A percentile compares a stretch with the other conserved stretches of the same genome.
Evolutionary conservation across 2,113 vertebrate genomes (phyloP).

Genomic region (Rhagologus leucostigma): DNA sequence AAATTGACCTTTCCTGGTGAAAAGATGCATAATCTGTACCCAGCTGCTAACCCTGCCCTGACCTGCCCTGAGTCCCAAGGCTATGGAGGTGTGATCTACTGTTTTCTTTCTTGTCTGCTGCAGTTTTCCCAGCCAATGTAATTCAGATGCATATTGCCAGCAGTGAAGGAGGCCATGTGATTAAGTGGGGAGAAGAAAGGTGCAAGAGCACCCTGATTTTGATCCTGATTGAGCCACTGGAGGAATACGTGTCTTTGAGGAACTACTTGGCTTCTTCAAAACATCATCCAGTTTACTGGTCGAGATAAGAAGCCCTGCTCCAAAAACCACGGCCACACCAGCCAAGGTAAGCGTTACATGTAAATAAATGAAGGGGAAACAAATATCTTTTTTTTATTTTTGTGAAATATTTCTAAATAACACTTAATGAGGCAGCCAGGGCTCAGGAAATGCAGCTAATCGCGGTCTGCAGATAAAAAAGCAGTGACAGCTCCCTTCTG

Average conservation of each 20-base stretch:
- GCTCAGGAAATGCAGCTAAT: background rate
- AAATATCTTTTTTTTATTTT: background rate
- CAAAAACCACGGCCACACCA: background rate
- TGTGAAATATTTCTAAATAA: background rate
- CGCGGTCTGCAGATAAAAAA: background rate
- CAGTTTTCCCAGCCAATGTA: background rate
- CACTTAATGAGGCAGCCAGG: background rate
- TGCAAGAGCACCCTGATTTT: background rate
- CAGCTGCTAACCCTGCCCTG: constrained; percentile 40
- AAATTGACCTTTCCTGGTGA: constrained; percentile 50
- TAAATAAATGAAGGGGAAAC: background rate
- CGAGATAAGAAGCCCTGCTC: background rate
- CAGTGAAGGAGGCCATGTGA: background rate
- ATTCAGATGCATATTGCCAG: background rate
- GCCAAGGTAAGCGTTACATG: background rate
- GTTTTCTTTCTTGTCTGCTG: constrained; percentile 17
- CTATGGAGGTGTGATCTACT: constrained; percentile 17
- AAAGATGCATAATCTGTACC: constrained; percentile 54
- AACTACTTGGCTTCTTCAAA: background rate
- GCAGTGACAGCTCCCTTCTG: background rate
- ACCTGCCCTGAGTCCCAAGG: constrained; percentile 35
- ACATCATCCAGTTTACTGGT: background rate
- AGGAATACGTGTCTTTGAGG: background rate
- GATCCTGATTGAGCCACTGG: background rate
- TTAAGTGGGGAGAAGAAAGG: background rate